Conservation (phyloP, 2,113 vertebrate genomes). For the Dromas ardeola region DNA sequence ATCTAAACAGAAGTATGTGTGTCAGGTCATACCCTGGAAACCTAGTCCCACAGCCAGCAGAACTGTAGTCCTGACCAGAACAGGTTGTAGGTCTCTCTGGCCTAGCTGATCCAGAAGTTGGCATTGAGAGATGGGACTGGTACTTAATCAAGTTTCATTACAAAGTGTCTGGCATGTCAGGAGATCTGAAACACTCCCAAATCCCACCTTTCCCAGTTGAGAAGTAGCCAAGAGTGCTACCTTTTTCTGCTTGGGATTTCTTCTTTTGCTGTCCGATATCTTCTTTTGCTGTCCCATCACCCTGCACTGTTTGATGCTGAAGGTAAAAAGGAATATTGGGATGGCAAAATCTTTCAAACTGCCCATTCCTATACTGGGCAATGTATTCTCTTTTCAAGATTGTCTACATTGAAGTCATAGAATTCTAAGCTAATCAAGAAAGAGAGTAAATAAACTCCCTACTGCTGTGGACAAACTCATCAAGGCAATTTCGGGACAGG, state of each 20-base stretch:
- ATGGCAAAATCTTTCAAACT: neutral
- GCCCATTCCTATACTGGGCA: neutral
- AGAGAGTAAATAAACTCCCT: neutral
- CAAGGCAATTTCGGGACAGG: neutral
- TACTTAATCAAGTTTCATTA: neutral
- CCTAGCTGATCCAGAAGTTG: neutral
- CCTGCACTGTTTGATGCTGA: neutral
- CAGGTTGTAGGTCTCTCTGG: neutral
- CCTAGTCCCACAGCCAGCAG: neutral
- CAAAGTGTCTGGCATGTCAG: neutral
- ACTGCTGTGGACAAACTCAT: neutral
- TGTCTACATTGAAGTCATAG: neutral
- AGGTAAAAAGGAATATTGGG: neutral
- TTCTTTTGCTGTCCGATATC: neutral
- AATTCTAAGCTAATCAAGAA: neutral
- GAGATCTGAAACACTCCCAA: neutral
- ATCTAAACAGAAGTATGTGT: neutral
- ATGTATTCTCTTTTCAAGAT: neutral
- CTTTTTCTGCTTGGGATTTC: neutral
- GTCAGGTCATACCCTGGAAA: neutral
- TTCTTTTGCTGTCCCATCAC: neutral
- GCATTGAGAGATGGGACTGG: neutral
- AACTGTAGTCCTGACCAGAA: neutral
- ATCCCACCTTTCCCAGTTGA: neutral
- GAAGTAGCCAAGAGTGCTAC: neutral